Percentiles rank a stretch among this genome's conserved stretches.
Conservation (phyloP, 2,797 vertebrate species). For the Cynopterus sphinx region DNA sequence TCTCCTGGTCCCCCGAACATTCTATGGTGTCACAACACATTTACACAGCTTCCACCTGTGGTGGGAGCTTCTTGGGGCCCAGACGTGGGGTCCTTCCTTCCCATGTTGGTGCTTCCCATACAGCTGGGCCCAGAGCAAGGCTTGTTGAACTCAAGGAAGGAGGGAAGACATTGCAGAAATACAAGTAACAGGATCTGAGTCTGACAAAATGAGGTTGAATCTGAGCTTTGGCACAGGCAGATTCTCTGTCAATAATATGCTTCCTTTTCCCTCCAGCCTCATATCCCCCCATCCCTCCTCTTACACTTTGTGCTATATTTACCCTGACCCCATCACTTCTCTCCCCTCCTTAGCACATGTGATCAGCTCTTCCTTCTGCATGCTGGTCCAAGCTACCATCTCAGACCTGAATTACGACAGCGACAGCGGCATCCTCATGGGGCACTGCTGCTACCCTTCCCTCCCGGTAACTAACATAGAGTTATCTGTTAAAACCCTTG, state of each 20-base stretch:
- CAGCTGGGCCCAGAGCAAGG: background rate
- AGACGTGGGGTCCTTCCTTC: background rate
- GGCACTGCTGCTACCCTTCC: background rate
- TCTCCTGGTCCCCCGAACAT: background rate
- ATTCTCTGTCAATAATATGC: background rate
- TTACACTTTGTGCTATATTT: background rate
- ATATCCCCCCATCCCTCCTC: background rate
- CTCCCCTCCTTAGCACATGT: fast-evolving
- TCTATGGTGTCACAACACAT: background rate
- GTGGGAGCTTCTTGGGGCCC: background rate
- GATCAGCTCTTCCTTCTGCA: background rate
- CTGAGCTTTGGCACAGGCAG: background rate
- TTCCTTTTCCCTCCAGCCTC: background rate
- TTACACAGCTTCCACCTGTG: background rate
- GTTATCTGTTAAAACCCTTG: background rate
- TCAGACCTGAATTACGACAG: background rate
- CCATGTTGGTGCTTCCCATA: fast-evolving
- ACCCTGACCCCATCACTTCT: background rate
- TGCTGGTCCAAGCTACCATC: background rate
- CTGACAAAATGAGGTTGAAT: background rate
- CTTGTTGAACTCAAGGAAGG: background rate
- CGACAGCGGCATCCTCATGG: background rate
- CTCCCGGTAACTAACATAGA: fast-evolving
- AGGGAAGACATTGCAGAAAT: background rate
- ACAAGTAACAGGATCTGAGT: background rate